Percentiles rank a stretch among this genome's conserved stretches.
These are phyloP conservation scores for Pteruthius melanotis DNA, from an alignment of 2,113 vertebrate genomes.

Conservation along the genomic window DNA sequence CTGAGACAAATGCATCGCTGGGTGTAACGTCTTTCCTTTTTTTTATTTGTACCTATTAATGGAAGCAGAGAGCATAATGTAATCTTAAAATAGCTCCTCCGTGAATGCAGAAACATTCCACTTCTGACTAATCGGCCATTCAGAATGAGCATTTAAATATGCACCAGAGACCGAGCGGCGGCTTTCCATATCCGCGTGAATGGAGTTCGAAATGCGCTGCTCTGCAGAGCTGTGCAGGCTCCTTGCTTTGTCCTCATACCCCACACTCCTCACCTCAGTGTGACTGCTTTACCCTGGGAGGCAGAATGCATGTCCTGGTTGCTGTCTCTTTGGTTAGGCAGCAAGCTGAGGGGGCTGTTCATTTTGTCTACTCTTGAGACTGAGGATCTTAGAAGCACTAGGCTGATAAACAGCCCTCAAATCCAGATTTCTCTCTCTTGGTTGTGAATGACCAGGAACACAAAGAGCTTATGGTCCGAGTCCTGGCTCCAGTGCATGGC, in stretches of 20 bases:
- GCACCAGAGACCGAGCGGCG: background rate
- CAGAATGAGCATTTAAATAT: conserved; percentile 49
- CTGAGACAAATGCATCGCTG: background rate
- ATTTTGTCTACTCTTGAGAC: accelerated
- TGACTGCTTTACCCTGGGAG: background rate
- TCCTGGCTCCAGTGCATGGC: background rate
- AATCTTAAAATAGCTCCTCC: conserved; percentile 63
- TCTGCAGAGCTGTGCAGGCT: background rate
- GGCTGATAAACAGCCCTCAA: background rate
- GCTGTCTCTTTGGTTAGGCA: background rate
- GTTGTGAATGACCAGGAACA: conserved; percentile 16
- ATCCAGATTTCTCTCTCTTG: background rate
- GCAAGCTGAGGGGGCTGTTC: background rate
- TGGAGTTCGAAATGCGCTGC: background rate
- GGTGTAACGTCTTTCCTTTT: background rate
- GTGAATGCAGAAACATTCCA: conserved; percentile 47
- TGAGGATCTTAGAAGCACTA: background rate
- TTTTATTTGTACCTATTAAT: conserved; percentile 43
- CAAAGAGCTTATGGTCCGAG: background rate
- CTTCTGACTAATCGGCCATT: conserved; percentile 50
- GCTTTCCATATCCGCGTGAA: background rate
- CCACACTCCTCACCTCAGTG: background rate
- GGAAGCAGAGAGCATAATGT: conserved; percentile 33
- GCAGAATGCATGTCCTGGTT: background rate
- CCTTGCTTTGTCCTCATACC: background rate